Percentiles rank a stretch among this genome's conserved stretches.
Evolutionary conservation across 2,797 vertebrate genomes (phyloP).

Genomic region (Esox masquinongy): DNA sequence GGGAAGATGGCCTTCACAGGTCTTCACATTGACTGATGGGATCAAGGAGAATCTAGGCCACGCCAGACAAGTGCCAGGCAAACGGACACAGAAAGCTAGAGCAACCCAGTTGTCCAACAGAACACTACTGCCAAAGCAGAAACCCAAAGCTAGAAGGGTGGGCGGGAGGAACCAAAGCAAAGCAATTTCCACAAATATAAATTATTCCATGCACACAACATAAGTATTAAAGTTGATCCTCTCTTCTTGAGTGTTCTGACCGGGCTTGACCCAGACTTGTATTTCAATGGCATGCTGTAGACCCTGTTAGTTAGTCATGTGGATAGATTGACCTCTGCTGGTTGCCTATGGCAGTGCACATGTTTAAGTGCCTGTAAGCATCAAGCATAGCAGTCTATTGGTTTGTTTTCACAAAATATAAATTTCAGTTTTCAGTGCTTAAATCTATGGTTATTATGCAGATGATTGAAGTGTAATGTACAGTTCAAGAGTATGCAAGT

Average conservation of each 20-base stretch:
- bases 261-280: constrained; percentile 38
- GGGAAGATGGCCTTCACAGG: constrained; percentile 69
- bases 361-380: not conserved
- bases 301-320: constrained; percentile 37
- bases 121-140: constrained; percentile 49
- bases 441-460: not conserved
- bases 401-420: not conserved
- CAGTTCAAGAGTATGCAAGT: too few relatives aligned
- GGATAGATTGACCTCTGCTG: constrained; percentile 68
- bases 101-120: constrained; percentile 55
- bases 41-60: constrained; percentile 72
- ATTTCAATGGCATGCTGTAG: constrained; percentile 46
- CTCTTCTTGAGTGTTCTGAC: constrained; percentile 27
- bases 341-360: constrained; percentile 1
- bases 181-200: not conserved
- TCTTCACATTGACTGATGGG: constrained; percentile 72
- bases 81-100: constrained; percentile 58
- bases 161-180: constrained; percentile 27
- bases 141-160: constrained; percentile 14
- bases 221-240: constrained; percentile 34
- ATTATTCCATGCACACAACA: not conserved
- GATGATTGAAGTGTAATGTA: not conserved
- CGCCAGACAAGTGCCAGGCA: constrained; percentile 69
- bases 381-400: not conserved
- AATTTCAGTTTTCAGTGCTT: not conserved